Percentiles rank a stretch among this genome's conserved stretches.
These are phyloP conservation scores for Orchesella flavescens DNA, from an alignment of 2,888 invertebrate genomes.

Conservation along the genomic window DNA sequence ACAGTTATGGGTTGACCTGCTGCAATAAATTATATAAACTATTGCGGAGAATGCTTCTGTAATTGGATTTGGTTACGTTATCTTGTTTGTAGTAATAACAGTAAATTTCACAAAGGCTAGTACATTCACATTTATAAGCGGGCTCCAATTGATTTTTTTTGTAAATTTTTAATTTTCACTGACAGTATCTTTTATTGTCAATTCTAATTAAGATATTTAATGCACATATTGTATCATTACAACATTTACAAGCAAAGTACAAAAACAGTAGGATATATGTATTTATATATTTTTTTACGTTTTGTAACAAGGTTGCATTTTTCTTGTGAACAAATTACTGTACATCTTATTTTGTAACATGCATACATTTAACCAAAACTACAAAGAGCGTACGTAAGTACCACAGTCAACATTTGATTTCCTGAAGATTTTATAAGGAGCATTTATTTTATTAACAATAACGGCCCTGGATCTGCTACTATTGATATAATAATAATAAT, in stretches of 20 bases:
- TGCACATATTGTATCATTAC: slow-evolving; percentile 30
- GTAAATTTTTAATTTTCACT: no score
- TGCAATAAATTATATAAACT: no score
- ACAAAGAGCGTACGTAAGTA: background rate
- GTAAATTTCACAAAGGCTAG: no score
- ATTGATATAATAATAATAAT: no score
- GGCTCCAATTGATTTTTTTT: no score
- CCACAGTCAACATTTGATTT: background rate
- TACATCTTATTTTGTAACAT: background rate
- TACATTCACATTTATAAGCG: no score
- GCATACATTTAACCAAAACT: background rate
- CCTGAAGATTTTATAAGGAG: background rate
- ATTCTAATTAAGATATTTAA: slow-evolving; percentile 46
- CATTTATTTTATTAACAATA: no score
- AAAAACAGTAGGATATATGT: slow-evolving; percentile 9
- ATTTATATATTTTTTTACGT: background rate
- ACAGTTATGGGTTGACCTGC: no score
- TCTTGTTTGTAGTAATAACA: background rate
- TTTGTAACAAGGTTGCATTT: background rate
- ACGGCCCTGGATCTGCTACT: no score
- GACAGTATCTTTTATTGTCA: slow-evolving; percentile 57
- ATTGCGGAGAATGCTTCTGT: no score
- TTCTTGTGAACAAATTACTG: background rate
- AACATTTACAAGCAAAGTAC: slow-evolving; percentile 40
- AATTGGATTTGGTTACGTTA: no score